A percentile compares a stretch with the other conserved stretches of the same genome.
Conservation (phyloP, 2,888 invertebrate genomes). For the Synergus gifuensis region DNA sequence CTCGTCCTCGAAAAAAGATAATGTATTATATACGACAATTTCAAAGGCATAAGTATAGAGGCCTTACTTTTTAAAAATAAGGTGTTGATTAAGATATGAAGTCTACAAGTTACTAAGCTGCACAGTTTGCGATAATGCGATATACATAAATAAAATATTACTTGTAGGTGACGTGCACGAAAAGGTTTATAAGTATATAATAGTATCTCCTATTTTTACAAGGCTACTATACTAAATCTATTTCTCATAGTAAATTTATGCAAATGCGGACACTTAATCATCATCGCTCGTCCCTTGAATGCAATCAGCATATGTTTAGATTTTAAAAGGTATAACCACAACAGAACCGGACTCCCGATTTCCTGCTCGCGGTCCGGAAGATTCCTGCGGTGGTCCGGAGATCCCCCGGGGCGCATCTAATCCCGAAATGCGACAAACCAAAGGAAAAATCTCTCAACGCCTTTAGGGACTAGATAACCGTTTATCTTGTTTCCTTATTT, state of each 20-base stretch:
- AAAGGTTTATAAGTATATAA: not conserved
- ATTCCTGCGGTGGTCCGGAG: not conserved
- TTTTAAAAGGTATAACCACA: not conserved
- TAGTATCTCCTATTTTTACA: not conserved
- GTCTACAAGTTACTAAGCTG: not conserved
- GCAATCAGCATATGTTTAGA: not conserved
- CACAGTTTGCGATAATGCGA: not conserved
- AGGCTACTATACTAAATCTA: not conserved
- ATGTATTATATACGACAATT: not conserved
- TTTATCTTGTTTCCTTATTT: constrained; percentile 16
- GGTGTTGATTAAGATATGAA: not conserved
- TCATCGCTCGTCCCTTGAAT: not conserved
- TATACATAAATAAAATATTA: not conserved
- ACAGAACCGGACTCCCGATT: constrained; percentile 18
- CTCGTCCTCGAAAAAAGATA: not conserved
- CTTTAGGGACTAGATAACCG: not conserved
- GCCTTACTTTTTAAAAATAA: not conserved
- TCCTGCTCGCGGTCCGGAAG: constrained; percentile 3
- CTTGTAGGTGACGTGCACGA: not conserved
- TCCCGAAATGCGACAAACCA: constrained; percentile 20
- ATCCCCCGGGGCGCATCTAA: not conserved
- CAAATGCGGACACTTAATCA: not conserved
- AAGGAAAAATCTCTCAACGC: not conserved
- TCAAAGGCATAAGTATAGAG: not conserved
- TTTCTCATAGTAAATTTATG: not conserved